Percentiles rank a stretch among this genome's conserved stretches.
phyloP scores from a whole-genome alignment of 2,797 vertebrate species.

The Parambassis ranga region DNA sequence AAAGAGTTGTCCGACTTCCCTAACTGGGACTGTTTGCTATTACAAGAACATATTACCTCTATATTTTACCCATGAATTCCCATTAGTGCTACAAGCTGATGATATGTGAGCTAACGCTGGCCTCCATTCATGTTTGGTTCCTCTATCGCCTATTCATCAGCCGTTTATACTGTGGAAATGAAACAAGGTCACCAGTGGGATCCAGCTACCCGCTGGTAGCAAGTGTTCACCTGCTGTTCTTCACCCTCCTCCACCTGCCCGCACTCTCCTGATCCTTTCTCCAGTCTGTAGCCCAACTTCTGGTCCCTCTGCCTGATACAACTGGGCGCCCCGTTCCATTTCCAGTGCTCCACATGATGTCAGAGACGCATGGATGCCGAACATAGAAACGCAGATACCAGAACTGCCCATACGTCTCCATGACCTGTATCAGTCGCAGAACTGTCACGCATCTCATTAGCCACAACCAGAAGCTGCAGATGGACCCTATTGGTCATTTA shows the following conservation, averaged over 20 bases:
- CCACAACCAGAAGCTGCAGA: constrained; percentile 31
- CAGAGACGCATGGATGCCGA: constrained; percentile 65
- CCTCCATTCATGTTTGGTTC: constrained; percentile 35
- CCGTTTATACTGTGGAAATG: constrained; percentile 22
- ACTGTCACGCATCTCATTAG: constrained; percentile 68
- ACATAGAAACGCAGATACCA: constrained; percentile 42
- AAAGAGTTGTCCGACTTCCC: background rate
- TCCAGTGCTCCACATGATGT: constrained; percentile 43
- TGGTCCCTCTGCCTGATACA: background rate
- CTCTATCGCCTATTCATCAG: constrained; percentile 54
- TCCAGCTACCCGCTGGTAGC: constrained; percentile 51
- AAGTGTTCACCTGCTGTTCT: constrained; percentile 60
- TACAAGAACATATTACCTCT: background rate
- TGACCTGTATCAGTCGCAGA: constrained; percentile 63
- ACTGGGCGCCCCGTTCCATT: constrained; percentile 38
- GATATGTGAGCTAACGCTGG: constrained; percentile 52
- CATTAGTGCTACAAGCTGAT: constrained; percentile 41
- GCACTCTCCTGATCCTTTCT: constrained; percentile 1
- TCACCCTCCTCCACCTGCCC: background rate
- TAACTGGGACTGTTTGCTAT: constrained; percentile 18
- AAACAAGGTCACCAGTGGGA: constrained; percentile 61
- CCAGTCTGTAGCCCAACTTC: background rate
- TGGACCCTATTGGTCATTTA: constrained; percentile 39
- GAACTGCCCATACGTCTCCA: constrained; percentile 61
- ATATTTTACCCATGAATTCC: constrained; percentile 43